phyloP scores from a whole-genome alignment of 1,140 invertebrate species.

The Trachymyrmex cornetzi region DNA sequence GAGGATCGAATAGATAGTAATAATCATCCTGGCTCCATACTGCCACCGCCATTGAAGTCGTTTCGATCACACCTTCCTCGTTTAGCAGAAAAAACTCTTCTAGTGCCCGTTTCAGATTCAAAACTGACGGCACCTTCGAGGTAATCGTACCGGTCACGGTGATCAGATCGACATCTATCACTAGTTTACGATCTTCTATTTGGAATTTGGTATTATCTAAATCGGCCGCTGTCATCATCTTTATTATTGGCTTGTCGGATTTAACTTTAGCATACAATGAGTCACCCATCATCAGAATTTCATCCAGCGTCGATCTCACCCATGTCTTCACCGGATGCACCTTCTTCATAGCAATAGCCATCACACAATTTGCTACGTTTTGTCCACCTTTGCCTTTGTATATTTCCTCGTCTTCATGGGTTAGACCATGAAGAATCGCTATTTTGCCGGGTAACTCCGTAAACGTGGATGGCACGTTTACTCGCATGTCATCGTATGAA shows the following conservation, averaged over 20 bases:
- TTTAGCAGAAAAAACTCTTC: constrained; percentile 81
- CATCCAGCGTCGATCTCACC: constrained; percentile 79
- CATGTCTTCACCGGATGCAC: constrained; percentile 79
- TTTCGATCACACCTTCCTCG: constrained; percentile 79
- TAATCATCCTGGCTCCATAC: constrained; percentile 80
- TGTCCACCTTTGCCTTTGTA: constrained; percentile 82
- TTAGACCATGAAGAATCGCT: constrained; percentile 80
- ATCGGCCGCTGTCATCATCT: constrained; percentile 78
- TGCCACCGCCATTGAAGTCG: constrained; percentile 74
- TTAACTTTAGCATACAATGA: constrained; percentile 72
- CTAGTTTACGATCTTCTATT: constrained; percentile 73
- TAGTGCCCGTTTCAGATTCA: constrained; percentile 79
- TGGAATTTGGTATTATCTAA: constrained; percentile 74
- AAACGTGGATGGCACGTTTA: constrained; percentile 81
- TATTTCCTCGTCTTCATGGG: constrained; percentile 76
- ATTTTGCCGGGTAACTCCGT: constrained; percentile 68
- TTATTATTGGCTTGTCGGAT: constrained; percentile 73
- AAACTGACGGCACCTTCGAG: constrained; percentile 76
- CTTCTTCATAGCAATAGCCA: constrained; percentile 79
- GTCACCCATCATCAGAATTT: constrained; percentile 80
- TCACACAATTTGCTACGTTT: constrained; percentile 79
- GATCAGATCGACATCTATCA: constrained; percentile 79
- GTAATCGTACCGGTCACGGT: constrained; percentile 80
- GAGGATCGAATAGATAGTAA: constrained; percentile 83
- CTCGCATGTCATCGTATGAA: constrained; percentile 77